These are phyloP conservation scores for Spilogale gracilis DNA, from an alignment of 2,113 vertebrate genomes.

Conservation along the genomic window DNA sequence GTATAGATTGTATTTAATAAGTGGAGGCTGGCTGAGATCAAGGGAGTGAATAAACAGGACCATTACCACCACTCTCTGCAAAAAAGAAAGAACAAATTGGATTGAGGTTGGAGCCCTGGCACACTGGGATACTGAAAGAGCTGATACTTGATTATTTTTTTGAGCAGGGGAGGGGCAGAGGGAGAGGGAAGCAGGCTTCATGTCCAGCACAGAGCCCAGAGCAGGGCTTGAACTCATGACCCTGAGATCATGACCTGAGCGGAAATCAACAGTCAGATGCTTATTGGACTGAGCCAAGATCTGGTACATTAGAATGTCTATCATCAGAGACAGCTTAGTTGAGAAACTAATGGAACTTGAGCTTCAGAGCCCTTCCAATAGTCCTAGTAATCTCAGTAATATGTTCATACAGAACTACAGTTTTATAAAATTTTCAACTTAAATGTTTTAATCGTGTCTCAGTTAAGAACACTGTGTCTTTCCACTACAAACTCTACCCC, in stretches of 20 bases:
- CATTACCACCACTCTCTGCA: not conserved
- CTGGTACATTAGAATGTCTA: not conserved
- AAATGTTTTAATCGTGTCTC: not conserved
- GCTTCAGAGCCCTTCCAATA: not conserved
- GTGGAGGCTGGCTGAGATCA: not conserved
- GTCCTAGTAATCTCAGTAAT: not conserved
- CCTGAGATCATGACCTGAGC: not conserved
- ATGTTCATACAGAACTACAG: not conserved
- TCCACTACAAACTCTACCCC: not conserved
- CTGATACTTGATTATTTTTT: not conserved
- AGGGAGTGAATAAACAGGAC: not conserved
- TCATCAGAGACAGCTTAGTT: not conserved
- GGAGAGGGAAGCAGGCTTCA: not conserved
- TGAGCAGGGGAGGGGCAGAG: not conserved
- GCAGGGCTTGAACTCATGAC: not conserved
- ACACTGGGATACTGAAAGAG: not conserved
- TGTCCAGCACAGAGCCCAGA: rapidly evolving
- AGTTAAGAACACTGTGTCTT: not conserved
- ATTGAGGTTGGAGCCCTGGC: not conserved
- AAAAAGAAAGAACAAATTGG: not conserved
- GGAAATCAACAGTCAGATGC: not conserved
- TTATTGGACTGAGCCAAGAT: not conserved
- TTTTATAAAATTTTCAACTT: not conserved
- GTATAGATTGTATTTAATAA: not conserved
- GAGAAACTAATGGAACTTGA: not conserved